Evolutionary conservation across 2,113 vertebrate genomes (phyloP).

Genomic region (Prunella himalayana): DNA sequence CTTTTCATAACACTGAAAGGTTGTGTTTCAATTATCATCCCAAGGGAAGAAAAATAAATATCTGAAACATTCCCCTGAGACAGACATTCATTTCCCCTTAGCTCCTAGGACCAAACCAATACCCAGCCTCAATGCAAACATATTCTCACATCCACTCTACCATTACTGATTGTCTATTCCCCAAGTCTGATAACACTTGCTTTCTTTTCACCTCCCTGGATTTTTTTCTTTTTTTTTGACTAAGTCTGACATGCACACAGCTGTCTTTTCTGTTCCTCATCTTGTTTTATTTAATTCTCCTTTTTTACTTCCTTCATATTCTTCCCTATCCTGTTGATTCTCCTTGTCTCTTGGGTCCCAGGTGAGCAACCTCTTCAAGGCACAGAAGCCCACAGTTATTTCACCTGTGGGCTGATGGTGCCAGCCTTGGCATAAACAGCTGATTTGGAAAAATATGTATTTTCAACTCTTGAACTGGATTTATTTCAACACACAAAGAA

Average conservation of each 20-base stretch:
- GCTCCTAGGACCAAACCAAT: not conserved
- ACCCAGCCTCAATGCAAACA: not conserved
- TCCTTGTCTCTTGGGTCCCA: not conserved
- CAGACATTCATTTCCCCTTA: not conserved
- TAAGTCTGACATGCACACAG: not conserved
- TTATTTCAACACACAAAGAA: not conserved
- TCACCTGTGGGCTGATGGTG: not conserved
- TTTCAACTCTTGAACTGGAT: not conserved
- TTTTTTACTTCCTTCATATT: not conserved
- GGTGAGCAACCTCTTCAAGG: not conserved
- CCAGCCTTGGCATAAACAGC: not conserved
- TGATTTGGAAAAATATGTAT: not conserved
- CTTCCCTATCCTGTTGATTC: not conserved
- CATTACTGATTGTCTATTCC: not conserved
- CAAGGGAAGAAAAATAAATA: not conserved
- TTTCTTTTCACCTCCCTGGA: not conserved
- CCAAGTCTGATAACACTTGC: not conserved
- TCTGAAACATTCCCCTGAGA: not conserved
- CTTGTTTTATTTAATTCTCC: not conserved
- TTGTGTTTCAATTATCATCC: not conserved
- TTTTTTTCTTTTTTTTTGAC: not conserved
- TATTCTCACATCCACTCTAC: not conserved
- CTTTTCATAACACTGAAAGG: not conserved
- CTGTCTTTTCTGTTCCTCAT: not conserved
- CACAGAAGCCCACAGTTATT: not conserved